Conservation (phyloP, 35 echinoderm and acorn worm genomes). For the Apostichopus japonicus region DNA sequence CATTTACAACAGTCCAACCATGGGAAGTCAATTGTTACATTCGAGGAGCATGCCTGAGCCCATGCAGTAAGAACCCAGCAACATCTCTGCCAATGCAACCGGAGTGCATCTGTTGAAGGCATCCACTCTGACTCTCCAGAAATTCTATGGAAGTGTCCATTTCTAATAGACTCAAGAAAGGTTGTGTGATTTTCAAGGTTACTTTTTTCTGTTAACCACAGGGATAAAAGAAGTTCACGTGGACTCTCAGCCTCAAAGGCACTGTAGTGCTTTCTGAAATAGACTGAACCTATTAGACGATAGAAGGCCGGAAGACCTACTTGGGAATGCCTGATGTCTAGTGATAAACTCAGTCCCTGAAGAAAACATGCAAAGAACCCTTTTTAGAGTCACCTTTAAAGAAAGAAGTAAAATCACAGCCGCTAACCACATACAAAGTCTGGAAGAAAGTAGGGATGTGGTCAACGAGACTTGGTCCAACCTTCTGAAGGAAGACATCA, state of each 20-base stretch:
- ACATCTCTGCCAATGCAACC: slow-evolving; percentile 39
- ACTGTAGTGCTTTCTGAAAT: no score
- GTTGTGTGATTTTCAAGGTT: no score
- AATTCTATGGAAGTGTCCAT: no score
- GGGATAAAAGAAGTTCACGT: no score
- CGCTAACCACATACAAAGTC: background rate
- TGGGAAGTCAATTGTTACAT: slow-evolving; percentile 19
- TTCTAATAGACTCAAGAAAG: no score
- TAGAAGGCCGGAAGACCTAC: slow-evolving; percentile 55
- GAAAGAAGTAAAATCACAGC: slow-evolving; percentile 43
- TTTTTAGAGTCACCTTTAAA: slow-evolving; percentile 19
- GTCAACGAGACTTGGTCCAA: background rate
- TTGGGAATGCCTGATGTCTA: background rate
- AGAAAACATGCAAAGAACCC: slow-evolving; percentile 9
- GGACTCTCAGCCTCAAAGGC: no score
- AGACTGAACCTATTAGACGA: slow-evolving; percentile 45
- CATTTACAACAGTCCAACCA: slow-evolving; percentile 14
- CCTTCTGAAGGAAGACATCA: no score
- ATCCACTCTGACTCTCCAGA: no score
- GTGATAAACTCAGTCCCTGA: slow-evolving; percentile 9
- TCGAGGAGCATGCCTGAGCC: background rate
- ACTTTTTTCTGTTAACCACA: no score
- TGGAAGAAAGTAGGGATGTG: slow-evolving; percentile 5
- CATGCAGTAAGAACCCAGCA: slow-evolving; percentile 6
- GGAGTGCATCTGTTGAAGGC: no score